phyloP scores from a whole-genome alignment of 2,113 vertebrate genomes.

The Fregetta grallaria region DNA sequence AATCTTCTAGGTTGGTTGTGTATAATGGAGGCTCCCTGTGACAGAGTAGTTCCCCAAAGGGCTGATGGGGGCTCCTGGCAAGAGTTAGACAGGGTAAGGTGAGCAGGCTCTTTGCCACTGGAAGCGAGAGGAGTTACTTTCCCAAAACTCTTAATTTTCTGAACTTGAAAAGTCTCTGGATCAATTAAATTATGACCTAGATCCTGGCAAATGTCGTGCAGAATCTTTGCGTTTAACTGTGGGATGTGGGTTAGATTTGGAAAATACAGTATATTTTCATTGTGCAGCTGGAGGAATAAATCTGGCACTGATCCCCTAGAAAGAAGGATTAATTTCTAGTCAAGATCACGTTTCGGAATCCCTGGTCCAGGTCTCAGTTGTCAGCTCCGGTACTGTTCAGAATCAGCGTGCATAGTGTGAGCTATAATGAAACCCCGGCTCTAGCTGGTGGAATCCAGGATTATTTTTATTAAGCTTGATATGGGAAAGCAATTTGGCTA shows the following conservation, averaged over 20 bases:
- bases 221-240: neutral
- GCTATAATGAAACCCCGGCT: neutral
- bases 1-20: neutral
- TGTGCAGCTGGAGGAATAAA: neutral
- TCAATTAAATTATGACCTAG: neutral
- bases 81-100: neutral
- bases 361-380: neutral
- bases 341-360: neutral
- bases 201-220: neutral
- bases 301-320: neutral
- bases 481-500: neutral
- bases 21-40: neutral
- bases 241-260: neutral
- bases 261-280: fast-evolving
- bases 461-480: conserved; percentile 34
- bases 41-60: neutral
- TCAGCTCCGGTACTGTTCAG: neutral
- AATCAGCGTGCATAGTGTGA: neutral
- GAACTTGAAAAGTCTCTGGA: neutral
- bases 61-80: neutral
- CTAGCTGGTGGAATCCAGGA: neutral
- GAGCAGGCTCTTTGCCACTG: neutral
- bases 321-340: neutral
- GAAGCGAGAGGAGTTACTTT: neutral
- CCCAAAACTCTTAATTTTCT: neutral